Evolutionary conservation across 2,888 invertebrate genomes (phyloP).

Genomic region (Gasteruption jaculator): DNA sequence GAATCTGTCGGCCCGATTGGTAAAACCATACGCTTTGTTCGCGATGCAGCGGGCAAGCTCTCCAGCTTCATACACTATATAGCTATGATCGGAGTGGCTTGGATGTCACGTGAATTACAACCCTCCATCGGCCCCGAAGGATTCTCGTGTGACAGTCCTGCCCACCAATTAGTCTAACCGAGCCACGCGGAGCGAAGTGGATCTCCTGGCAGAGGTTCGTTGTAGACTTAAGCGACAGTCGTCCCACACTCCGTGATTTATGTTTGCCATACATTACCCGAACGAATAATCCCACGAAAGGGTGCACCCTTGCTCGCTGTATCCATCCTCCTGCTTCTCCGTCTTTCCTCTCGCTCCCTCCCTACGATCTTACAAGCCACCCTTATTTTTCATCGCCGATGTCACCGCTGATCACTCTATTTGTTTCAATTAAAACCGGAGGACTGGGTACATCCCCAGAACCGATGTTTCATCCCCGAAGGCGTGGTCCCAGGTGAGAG

Average conservation of each 20-base stretch:
- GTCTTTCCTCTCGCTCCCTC: slow-evolving; percentile 11
- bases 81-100: too few relatives aligned
- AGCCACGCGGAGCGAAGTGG: slow-evolving; percentile 30
- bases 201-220: slow-evolving; percentile 38
- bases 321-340: slow-evolving; percentile 24
- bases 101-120: too few relatives aligned
- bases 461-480: slow-evolving; percentile 1
- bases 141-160: too few relatives aligned
- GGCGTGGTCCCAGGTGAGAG: too few relatives aligned
- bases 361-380: slow-evolving; percentile 6
- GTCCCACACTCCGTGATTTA: slow-evolving; percentile 40
- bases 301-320: slow-evolving; percentile 35
- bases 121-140: too few relatives aligned
- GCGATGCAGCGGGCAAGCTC: too few relatives aligned
- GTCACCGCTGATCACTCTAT: slow-evolving; percentile 43
- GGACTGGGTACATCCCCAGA: too few relatives aligned
- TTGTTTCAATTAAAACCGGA: slow-evolving; percentile 45
- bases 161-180: slow-evolving; percentile 34
- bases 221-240: slow-evolving; percentile 36
- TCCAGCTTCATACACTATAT: too few relatives aligned
- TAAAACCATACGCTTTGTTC: too few relatives aligned
- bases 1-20: too few relatives aligned
- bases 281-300: slow-evolving; percentile 49
- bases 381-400: slow-evolving; percentile 11
- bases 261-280: slow-evolving; percentile 46